Evolutionary conservation across 2,888 invertebrate species (phyloP), one percentile per base, ranked within the genome.

Genomic region (Chymomyza caudatula): DNA sequence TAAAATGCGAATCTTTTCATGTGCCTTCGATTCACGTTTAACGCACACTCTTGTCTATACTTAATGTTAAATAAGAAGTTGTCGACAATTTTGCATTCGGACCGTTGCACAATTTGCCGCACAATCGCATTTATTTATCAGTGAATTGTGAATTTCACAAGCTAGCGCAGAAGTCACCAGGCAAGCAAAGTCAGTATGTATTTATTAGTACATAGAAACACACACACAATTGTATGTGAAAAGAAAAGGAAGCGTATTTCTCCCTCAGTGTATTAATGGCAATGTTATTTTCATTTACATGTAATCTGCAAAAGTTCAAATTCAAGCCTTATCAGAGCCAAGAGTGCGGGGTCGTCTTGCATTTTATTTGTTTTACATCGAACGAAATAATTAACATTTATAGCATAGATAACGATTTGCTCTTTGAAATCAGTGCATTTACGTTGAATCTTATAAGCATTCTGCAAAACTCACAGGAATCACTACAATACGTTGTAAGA

Each of bases 51-150:
- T 11, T 22, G 37, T 58, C 20, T 29, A 25, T 61, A 74, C 74
- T 69, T 66, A 71, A 63, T 74, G 64, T 23, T 55, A 64, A 49
- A 67, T 51, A 60, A 71, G 71, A 60, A 53, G 77, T 79, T 82
- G 79, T 79, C 83, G 77, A 82, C 79, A 79, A 79, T 77, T 79
- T 82, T 59, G 68, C 71, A 82, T 76, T 74, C 71, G 81, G 78
- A 83, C 76, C 80, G 84, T 80, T 80, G 71, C 78, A 77, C 84
- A 80, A 80, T 80, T 80, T 80, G 85, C 73, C 85, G 82, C 82
- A 82, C 82, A 82, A 82, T 85, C 82, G 76, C 83, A 71, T 85
- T 82, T 82, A 85, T 82, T 82, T 82, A 82, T 82, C 83, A 82
- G 82, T 67, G 54, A 52, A 20, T 8, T 42, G 42, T 29, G 29